Evolutionary conservation across 2,888 invertebrate genomes (phyloP).

Genomic region (Drosophila koepferae): DNA sequence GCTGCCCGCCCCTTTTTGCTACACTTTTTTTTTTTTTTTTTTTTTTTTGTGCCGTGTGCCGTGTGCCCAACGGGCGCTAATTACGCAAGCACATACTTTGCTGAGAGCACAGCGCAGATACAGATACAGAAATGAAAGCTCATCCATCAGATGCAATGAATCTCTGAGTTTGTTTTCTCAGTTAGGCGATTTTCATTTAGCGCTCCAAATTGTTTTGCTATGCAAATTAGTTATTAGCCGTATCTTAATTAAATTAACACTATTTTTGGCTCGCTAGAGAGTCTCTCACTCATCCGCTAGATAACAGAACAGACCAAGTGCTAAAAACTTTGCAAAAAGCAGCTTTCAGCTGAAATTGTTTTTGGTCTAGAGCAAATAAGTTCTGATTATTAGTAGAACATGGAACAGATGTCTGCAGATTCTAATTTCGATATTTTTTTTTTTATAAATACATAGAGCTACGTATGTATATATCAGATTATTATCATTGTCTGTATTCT

Average conservation of each 20-base stretch:
- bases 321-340: constrained; percentile 51
- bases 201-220: constrained; percentile 64
- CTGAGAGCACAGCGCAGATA: constrained; percentile 24
- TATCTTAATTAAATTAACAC: constrained; percentile 77
- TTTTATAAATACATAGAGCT: not conserved
- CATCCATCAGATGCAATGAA: constrained; percentile 16
- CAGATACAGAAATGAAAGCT: constrained; percentile 46
- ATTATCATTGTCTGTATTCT: not conserved
- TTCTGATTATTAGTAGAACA: not conserved
- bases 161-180: constrained; percentile 16
- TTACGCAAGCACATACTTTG: constrained; percentile 69
- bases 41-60: constrained; percentile 42
- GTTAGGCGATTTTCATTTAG: constrained; percentile 54
- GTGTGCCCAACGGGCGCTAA: constrained; percentile 59
- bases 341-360: not conserved
- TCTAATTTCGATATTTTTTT: not conserved
- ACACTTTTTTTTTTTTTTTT: constrained; percentile 63
- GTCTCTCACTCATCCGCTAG: constrained; percentile 3
- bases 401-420: not conserved
- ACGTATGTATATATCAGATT: not conserved
- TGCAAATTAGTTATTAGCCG: constrained; percentile 67
- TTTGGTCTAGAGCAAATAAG: not conserved
- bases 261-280: constrained; percentile 30
- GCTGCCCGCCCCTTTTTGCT: constrained; percentile 48
- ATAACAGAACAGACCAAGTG: constrained; percentile 35